Percentiles rank a stretch among this genome's conserved stretches.
Conservation (phyloP, 2,888 invertebrate genomes). For the Drosophila mettleri region DNA sequence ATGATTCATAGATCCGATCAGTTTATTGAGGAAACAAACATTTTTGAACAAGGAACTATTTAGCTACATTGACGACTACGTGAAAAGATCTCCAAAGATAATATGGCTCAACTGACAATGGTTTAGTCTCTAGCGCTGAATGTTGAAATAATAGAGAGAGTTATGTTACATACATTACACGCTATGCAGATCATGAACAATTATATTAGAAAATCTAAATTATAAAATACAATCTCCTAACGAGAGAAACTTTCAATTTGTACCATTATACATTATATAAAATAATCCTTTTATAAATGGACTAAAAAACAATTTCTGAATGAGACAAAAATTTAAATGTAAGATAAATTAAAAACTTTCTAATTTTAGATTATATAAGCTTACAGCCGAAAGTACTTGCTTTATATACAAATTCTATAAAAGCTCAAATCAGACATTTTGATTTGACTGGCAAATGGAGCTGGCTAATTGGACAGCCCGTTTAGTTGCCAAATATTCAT, state of each 20-base stretch:
- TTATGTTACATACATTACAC: too few relatives aligned
- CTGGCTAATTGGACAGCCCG: conserved; percentile 15
- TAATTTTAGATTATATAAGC: too few relatives aligned
- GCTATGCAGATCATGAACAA: neutral
- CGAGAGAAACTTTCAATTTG: too few relatives aligned
- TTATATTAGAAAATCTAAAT: neutral
- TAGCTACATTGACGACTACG: conserved; percentile 34
- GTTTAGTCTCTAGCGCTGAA: neutral
- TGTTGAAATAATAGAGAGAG: neutral
- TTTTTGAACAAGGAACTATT: conserved; percentile 46
- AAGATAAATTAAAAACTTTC: too few relatives aligned
- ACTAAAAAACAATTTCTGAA: too few relatives aligned
- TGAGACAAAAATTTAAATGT: too few relatives aligned
- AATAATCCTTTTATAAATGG: too few relatives aligned
- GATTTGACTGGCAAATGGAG: neutral
- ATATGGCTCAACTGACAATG: conserved; percentile 2
- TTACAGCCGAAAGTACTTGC: too few relatives aligned
- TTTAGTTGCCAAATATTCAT: conserved; percentile 18
- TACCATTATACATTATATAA: too few relatives aligned
- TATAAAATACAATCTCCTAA: too few relatives aligned
- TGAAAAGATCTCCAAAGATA: conserved; percentile 45
- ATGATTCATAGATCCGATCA: conserved; percentile 45
- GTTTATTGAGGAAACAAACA: conserved; percentile 36
- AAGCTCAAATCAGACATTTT: neutral
- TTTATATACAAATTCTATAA: neutral